Percentiles rank a stretch among this genome's conserved stretches.
These are phyloP conservation scores for Pyrocephalus nanus DNA, from an alignment of 2,797 vertebrate species.

Conservation along the genomic window DNA sequence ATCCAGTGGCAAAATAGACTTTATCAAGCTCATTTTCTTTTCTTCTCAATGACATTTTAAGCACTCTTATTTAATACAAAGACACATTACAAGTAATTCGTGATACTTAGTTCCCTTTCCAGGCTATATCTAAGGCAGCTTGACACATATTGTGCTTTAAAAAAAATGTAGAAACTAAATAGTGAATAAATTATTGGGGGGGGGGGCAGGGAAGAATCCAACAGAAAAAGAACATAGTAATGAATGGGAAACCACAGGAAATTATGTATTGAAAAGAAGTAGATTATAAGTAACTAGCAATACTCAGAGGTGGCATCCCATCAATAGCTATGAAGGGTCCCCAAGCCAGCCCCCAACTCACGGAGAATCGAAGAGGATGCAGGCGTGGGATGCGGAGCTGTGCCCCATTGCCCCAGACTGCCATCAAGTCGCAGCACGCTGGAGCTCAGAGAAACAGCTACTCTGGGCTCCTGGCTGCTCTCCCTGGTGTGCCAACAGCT, in stretches of 20 bases:
- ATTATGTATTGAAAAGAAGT: background rate
- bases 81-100: background rate
- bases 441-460: background rate
- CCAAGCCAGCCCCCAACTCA: background rate
- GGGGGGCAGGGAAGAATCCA: fast-evolving
- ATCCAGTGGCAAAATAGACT: background rate
- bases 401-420: background rate
- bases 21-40: background rate
- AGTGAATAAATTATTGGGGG: background rate
- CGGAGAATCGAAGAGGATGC: background rate
- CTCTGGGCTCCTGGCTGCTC: background rate
- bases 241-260: background rate
- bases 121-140: background rate
- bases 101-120: background rate
- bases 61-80: background rate
- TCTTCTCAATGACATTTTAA: background rate
- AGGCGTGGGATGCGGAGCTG: fast-evolving
- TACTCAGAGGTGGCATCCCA: background rate
- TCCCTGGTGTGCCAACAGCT: background rate
- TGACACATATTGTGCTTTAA: background rate
- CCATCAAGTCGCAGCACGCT: fast-evolving
- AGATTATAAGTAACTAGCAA: background rate
- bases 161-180: background rate
- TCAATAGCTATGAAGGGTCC: background rate
- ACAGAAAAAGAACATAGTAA: background rate